Evolutionary conservation across 2,113 vertebrate species (phyloP), one percentile per base, ranked within the genome.

Genomic region (Rallus limicola): DNA sequence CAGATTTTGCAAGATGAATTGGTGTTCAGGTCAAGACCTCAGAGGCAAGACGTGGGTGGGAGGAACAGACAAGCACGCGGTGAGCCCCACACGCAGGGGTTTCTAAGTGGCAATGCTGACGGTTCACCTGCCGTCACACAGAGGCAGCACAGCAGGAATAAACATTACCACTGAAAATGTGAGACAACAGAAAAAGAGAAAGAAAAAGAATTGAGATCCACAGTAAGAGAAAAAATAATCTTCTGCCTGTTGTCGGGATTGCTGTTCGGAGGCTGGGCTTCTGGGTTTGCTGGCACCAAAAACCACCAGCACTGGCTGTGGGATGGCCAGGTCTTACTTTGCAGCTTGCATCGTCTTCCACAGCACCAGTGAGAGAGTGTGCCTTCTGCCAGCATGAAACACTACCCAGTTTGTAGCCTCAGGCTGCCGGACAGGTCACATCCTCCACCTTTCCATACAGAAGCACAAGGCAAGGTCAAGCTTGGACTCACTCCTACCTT

Each of bases 291-390:
- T 80, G 91, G 75, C 82, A 84, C 33, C 50, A 82, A 83, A 96
- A 8, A 18, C 90, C 81, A 75, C 52, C 52, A 80, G 71, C 69
- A 40, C 60, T 69, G 90, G 74, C 42, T 53, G 53, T 36, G 78
- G 52, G 86, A 84, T 72, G 88, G 46, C 63, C 68, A n/a, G 2
- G 50, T 48, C 56, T 38, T 16, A 19, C 23, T 82, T 52, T 96
- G 97, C 97, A 98, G 97, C 92, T 95, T 82, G 96, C 88, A 93
- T 92, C 97, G 91, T 95, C 91, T 89, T 62, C 88, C 93, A 87
- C 90, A 84, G 81, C 97, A 74, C 96, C 96, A 96, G 89, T 93
- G 90, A 95, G 97, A 88, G 81, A 96, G 88, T 77, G 97, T 97
- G 98, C 93, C 97, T 91, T 95, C 63, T 71, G 95, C 83, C 88